phyloP scores from a whole-genome alignment of 2,113 vertebrate species.

The Trematocara unimaculatum region DNA sequence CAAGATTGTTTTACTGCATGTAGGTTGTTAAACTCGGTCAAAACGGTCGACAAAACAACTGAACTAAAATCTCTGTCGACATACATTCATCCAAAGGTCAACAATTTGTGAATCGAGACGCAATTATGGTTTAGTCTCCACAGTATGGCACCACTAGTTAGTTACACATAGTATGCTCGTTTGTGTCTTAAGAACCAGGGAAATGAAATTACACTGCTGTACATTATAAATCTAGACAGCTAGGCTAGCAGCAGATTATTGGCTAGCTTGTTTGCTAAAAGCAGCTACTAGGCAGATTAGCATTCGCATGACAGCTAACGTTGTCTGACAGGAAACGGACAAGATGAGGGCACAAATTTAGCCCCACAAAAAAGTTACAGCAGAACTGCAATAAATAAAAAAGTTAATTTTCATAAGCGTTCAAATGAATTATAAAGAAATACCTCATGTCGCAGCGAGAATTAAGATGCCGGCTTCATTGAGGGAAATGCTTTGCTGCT shows the following conservation, averaged over 20 bases:
- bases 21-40: background rate
- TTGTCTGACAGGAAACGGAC: background rate
- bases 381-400: rapidly evolving
- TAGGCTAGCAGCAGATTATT: background rate
- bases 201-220: background rate
- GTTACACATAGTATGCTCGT: background rate
- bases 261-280: slow-evolving; percentile 23
- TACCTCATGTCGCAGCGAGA: slow-evolving; percentile 61
- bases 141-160: background rate
- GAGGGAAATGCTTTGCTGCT: slow-evolving; percentile 30
- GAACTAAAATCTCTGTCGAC: background rate
- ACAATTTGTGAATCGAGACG: background rate
- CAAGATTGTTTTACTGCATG: background rate
- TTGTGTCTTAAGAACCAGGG: background rate
- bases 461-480: slow-evolving; percentile 41
- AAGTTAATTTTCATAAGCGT: rapidly evolving
- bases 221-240: background rate
- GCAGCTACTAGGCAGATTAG: background rate
- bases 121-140: background rate
- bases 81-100: background rate
- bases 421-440: background rate
- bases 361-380: background rate
- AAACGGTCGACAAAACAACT: background rate
- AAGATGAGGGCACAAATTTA: background rate
- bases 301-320: slow-evolving; percentile 5